Evolutionary conservation across 2,797 vertebrate genomes (phyloP).

Genomic region (Tympanoctomys barrerae): DNA sequence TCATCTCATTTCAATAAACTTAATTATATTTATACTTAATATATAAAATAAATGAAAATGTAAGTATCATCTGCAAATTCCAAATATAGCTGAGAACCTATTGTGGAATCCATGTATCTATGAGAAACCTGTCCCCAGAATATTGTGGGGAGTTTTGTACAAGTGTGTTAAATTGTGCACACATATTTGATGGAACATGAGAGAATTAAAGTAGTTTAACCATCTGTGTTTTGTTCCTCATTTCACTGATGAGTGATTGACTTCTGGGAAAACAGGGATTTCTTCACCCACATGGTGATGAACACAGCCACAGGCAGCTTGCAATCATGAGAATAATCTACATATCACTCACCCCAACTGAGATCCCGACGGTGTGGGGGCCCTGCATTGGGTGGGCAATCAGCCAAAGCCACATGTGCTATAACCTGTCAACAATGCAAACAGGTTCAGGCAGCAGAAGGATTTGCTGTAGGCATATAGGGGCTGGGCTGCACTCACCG

Average conservation of each 20-base stretch:
- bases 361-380: not conserved
- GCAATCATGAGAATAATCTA: not conserved
- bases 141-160: not conserved
- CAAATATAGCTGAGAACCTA: not conserved
- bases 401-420: slow-evolving; percentile 52
- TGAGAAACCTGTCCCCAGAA: not conserved
- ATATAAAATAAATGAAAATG: slow-evolving; percentile 17
- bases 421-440: not conserved
- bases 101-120: not conserved
- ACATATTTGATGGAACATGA: fast-evolving
- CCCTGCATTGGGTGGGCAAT: not conserved
- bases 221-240: slow-evolving; percentile 11
- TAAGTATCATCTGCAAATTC: not conserved
- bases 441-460: not conserved
- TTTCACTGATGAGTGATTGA: slow-evolving; percentile 31
- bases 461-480: not conserved
- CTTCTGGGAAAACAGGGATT: slow-evolving; percentile 32
- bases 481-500: not conserved
- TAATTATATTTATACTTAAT: not conserved
- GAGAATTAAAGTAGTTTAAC: not conserved
- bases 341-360: not conserved
- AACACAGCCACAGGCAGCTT: slow-evolving; percentile 16
- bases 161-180: not conserved
- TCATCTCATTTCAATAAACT: not conserved
- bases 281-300: slow-evolving; percentile 36